Conservation (phyloP, 2,888 invertebrate genomes). For the Torymus texanus region DNA sequence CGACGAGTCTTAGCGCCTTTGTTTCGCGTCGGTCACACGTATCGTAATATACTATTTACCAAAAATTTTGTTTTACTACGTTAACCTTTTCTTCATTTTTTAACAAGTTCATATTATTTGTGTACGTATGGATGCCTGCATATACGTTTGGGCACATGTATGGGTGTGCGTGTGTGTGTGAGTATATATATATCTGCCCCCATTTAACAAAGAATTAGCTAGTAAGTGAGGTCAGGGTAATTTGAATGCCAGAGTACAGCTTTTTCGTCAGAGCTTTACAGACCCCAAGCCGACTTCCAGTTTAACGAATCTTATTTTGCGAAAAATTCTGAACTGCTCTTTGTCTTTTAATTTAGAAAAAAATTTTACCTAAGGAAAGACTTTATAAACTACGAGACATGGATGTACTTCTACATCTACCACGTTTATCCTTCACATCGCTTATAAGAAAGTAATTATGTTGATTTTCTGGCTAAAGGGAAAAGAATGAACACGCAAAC, state of each 20-base stretch:
- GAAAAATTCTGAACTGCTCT: slow-evolving; percentile 67
- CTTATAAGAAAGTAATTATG: slow-evolving; percentile 47
- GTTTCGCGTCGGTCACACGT: too few relatives aligned
- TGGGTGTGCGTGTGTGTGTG: too few relatives aligned
- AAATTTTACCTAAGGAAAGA: slow-evolving; percentile 48
- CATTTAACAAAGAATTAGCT: too few relatives aligned
- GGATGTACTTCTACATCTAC: background rate
- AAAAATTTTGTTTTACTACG: too few relatives aligned
- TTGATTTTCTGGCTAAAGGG: slow-evolving; percentile 14
- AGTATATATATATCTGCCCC: too few relatives aligned
- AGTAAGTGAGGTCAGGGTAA: background rate
- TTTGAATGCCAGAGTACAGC: slow-evolving; percentile 59
- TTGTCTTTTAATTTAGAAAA: slow-evolving; percentile 53
- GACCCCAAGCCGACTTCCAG: slow-evolving; percentile 62
- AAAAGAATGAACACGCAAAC: slow-evolving; percentile 22
- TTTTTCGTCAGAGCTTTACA: slow-evolving; percentile 67
- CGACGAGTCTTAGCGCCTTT: too few relatives aligned
- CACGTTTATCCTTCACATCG: slow-evolving; percentile 23
- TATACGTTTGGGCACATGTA: too few relatives aligned
- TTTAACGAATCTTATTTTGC: slow-evolving; percentile 68
- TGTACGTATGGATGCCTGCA: too few relatives aligned
- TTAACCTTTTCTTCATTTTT: too few relatives aligned
- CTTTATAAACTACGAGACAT: slow-evolving; percentile 12
- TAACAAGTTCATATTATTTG: too few relatives aligned
- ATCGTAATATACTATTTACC: too few relatives aligned